phyloP scores from a whole-genome alignment of 1,140 invertebrate genomes.

The Mycetomoellerius zeteki region DNA sequence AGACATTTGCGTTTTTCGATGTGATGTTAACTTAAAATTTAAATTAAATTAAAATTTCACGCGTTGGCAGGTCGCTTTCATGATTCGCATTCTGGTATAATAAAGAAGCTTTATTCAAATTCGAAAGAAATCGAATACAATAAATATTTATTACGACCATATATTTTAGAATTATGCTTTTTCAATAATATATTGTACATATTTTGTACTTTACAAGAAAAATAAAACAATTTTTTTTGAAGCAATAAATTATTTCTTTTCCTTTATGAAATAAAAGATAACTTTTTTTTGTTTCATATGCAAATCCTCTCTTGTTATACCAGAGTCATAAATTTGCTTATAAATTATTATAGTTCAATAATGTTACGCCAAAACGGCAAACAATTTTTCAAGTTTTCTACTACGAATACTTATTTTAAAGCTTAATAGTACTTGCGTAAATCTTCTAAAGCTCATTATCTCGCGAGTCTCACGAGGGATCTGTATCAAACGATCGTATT shows the following conservation, averaged over 20 bases:
- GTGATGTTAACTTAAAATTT: slow-evolving; percentile 30
- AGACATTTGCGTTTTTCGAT: slow-evolving; percentile 53
- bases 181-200: not conserved
- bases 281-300: not conserved
- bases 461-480: not conserved
- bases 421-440: not conserved
- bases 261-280: not conserved
- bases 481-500: slow-evolving; percentile 7
- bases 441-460: not conserved
- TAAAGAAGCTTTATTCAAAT: not conserved
- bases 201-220: not conserved
- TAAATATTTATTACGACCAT: not conserved
- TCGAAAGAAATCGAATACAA: not conserved
- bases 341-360: slow-evolving; percentile 1
- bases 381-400: slow-evolving; percentile 3
- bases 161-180: not conserved
- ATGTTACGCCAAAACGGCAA: not conserved
- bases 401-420: not conserved
- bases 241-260: not conserved
- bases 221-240: not conserved
- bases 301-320: not conserved
- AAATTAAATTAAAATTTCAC: slow-evolving; percentile 18
- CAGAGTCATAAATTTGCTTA: not conserved
- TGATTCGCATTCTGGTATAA: not conserved
- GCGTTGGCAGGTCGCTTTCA: not conserved